Percentiles rank a stretch among this genome's conserved stretches.
These are phyloP conservation scores for Sitta europaea DNA, from an alignment of 2,113 vertebrate genomes.

Conservation along the genomic window DNA sequence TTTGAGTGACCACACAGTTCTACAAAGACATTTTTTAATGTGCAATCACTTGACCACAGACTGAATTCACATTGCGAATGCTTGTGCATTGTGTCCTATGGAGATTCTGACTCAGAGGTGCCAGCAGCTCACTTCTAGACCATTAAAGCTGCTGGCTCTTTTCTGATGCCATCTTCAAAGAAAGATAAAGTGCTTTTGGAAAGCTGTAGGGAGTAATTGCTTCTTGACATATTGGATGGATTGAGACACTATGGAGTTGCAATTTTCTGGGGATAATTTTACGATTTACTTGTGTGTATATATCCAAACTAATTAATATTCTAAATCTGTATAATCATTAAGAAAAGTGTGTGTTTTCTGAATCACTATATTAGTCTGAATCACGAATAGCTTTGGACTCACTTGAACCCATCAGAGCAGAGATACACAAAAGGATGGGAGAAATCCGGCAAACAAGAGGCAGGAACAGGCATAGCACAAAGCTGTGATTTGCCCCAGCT, in stretches of 20 bases:
- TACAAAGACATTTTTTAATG: background rate
- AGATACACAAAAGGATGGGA: background rate
- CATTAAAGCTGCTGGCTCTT: constrained; percentile 12
- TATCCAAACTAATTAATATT: background rate
- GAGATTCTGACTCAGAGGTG: background rate
- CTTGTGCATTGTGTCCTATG: background rate
- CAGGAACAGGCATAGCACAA: background rate
- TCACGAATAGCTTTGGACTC: background rate
- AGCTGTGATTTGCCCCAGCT: background rate
- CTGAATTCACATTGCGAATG: background rate
- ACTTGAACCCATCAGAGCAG: background rate
- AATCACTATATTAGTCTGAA: background rate
- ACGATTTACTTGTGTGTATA: background rate
- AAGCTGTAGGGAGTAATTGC: constrained; percentile 7
- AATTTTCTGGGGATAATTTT: background rate
- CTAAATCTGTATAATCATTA: background rate
- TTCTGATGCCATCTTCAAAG: constrained; percentile 27
- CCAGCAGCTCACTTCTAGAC: background rate
- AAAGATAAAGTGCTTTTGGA: constrained; percentile 9
- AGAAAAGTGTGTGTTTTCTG: background rate
- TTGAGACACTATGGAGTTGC: background rate
- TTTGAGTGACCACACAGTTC: background rate
- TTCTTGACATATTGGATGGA: background rate
- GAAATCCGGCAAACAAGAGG: background rate
- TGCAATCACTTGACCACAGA: background rate